Evolutionary conservation across 2,797 vertebrate genomes (phyloP).

Genomic region (Melanotaenia pygmaea): DNA sequence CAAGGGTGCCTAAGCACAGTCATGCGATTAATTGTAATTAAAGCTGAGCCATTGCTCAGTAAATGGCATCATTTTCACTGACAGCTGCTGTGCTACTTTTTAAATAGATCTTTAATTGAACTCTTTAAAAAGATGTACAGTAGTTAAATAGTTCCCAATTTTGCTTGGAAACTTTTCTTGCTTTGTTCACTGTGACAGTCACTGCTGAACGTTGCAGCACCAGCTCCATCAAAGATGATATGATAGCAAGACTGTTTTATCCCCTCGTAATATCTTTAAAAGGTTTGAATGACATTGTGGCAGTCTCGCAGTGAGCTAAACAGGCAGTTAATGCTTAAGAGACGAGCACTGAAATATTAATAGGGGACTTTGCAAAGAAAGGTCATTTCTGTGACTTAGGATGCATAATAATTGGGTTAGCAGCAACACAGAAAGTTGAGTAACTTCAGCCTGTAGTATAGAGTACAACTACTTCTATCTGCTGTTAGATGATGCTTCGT

Average conservation of each 20-base stretch:
- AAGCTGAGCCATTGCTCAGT: constrained; percentile 40
- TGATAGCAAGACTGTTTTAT: constrained; percentile 56
- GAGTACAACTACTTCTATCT: neutral
- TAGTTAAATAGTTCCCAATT: constrained; percentile 18
- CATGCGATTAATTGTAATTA: constrained; percentile 62
- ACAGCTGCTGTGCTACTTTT: constrained; percentile 52
- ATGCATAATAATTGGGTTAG: constrained; percentile 60
- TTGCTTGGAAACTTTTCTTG: constrained; percentile 22
- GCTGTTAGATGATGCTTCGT: constrained; percentile 10
- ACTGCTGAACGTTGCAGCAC: constrained; percentile 22
- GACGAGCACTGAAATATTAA: constrained; percentile 75
- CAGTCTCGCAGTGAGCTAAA: constrained; percentile 58
- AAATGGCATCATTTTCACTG: constrained; percentile 46
- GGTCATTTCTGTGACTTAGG: constrained; percentile 62
- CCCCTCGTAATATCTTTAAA: constrained; percentile 69
- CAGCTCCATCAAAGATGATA: constrained; percentile 45
- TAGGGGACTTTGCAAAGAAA: constrained; percentile 64
- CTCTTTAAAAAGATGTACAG: constrained; percentile 14
- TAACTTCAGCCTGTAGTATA: constrained; percentile 18
- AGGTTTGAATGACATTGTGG: constrained; percentile 69
- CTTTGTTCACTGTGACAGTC: constrained; percentile 16
- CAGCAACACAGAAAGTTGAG: constrained; percentile 31
- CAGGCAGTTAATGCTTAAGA: constrained; percentile 68
- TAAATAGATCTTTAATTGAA: constrained; percentile 61
- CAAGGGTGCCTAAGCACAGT: constrained; percentile 40